Evolutionary conservation across 2,797 vertebrate species (phyloP).

Genomic region (Pangasius krempfi): DNA sequence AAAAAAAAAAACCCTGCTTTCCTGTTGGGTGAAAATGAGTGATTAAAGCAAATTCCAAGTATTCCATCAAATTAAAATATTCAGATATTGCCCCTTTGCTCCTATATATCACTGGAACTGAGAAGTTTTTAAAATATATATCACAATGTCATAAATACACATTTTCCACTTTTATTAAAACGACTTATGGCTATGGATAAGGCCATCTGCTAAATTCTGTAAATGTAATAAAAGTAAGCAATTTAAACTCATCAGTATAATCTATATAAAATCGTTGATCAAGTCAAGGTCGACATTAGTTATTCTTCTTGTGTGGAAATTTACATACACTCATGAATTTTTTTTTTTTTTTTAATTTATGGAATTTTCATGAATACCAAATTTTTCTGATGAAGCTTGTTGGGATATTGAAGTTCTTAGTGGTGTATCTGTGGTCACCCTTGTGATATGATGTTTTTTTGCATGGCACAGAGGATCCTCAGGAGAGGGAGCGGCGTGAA

Average conservation of each 20-base stretch:
- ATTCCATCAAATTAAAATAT: background rate
- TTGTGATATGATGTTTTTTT: background rate
- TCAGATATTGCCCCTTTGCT: background rate
- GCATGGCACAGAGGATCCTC: slow-evolving; percentile 87
- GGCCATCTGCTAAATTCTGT: too few relatives aligned
- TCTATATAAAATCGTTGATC: too few relatives aligned
- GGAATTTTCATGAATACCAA: background rate
- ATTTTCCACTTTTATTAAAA: too few relatives aligned
- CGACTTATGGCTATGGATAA: background rate
- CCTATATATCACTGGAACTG: background rate
- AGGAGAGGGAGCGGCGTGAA: slow-evolving; percentile 92
- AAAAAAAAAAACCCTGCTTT: background rate
- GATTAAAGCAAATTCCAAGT: background rate
- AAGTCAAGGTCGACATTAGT: too few relatives aligned
- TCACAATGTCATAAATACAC: background rate
- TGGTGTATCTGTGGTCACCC: too few relatives aligned
- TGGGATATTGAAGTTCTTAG: background rate
- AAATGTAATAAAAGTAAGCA: too few relatives aligned
- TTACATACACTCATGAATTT: background rate
- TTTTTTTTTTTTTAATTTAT: background rate
- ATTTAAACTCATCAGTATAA: too few relatives aligned
- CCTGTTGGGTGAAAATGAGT: background rate
- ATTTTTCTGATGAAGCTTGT: background rate
- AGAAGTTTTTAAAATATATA: background rate
- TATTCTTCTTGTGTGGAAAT: too few relatives aligned